Conservation (phyloP, 1,140 invertebrate species). For the Chironomus striatipennis region DNA sequence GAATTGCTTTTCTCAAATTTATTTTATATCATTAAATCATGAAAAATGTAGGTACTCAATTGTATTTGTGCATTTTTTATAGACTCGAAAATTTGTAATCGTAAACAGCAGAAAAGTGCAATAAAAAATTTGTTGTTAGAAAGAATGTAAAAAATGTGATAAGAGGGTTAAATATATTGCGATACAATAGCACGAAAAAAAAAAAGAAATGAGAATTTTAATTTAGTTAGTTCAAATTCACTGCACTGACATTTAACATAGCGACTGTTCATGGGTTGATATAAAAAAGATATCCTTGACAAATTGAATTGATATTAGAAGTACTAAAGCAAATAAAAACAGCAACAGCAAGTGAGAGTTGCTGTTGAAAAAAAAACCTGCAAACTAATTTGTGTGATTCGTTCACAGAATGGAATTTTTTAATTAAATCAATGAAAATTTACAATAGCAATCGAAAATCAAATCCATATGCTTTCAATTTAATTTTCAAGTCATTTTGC, state of each 20-base stretch:
- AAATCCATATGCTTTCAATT: constrained; percentile 2
- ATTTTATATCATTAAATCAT: too few relatives aligned
- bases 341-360: not conserved
- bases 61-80: constrained; percentile 1
- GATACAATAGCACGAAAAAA: not conserved
- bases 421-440: constrained; percentile 22
- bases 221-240: constrained; percentile 17
- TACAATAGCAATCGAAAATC: not conserved
- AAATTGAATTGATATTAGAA: constrained; percentile 22
- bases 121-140: not conserved
- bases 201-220: not conserved
- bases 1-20: too few relatives aligned
- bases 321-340: not conserved
- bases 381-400: constrained; percentile 13
- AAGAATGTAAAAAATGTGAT: constrained; percentile 12
- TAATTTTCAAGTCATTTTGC: not conserved
- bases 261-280: not conserved
- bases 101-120: constrained; percentile 1
- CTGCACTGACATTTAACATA: not conserved
- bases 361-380: not conserved
- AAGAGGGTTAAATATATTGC: constrained; percentile 16
- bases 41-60: not conserved
- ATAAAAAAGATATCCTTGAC: constrained; percentile 22
- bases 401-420: constrained; percentile 5
- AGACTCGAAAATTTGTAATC: not conserved